Evolutionary conservation across 2,888 invertebrate genomes (phyloP).

Genomic region (Pachymerium ferrugineum): DNA sequence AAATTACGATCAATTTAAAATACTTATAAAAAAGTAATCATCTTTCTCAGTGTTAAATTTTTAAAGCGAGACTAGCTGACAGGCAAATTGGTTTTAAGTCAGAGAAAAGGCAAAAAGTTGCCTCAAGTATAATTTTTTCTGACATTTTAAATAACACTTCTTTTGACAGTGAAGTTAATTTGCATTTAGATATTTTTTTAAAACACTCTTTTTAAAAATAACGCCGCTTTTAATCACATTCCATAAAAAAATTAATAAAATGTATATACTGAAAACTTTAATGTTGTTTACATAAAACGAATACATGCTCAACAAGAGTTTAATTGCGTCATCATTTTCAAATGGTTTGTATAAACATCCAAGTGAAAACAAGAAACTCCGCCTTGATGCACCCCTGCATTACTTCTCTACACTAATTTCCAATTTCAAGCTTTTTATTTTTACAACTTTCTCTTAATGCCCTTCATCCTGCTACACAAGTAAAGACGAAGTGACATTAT

Average conservation of each 20-base stretch:
- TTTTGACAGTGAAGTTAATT: no score
- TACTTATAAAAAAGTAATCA: no score
- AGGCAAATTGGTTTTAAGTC: neutral
- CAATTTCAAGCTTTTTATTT: constrained; percentile 27
- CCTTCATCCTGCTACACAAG: neutral
- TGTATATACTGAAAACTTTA: constrained; percentile 5
- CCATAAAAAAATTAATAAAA: neutral
- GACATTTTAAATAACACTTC: no score
- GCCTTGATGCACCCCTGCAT: constrained; percentile 5
- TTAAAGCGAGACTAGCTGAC: neutral
- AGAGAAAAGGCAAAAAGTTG: neutral
- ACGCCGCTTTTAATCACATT: neutral
- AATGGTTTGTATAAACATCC: constrained; percentile 22
- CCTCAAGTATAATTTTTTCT: neutral
- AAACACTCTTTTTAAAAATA: no score
- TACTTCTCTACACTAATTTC: constrained; percentile 4
- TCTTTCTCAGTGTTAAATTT: no score
- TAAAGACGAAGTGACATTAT: constrained; percentile 23
- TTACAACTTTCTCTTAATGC: constrained; percentile 16
- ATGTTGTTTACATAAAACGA: neutral
- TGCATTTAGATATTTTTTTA: no score
- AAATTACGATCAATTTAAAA: no score
- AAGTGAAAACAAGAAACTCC: constrained; percentile 25
- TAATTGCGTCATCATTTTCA: constrained; percentile 16
- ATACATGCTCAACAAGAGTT: constrained; percentile 10